Evolutionary conservation across 2,113 vertebrate species (phyloP).

Genomic region (Lophius piscatorius): DNA sequence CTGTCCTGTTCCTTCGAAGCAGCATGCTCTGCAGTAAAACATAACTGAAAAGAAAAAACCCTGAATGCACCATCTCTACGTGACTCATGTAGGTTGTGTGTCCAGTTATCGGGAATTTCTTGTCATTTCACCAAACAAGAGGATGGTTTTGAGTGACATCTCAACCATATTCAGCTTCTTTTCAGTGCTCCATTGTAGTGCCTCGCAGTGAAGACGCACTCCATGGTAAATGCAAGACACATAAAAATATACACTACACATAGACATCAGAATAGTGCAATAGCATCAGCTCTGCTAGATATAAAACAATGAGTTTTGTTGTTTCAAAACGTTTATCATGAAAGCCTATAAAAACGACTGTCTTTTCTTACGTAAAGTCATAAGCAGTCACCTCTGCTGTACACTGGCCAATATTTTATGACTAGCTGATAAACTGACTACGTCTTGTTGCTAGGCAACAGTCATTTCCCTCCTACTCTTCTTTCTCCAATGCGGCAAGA

Average conservation of each 20-base stretch:
- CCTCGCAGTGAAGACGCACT: neutral
- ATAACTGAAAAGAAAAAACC: neutral
- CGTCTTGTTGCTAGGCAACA: conserved; percentile 78
- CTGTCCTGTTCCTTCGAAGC: too few relatives aligned
- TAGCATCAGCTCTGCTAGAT: too few relatives aligned
- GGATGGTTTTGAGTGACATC: too few relatives aligned
- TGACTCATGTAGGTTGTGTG: neutral
- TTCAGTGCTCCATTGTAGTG: neutral
- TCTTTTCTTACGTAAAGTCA: conserved; percentile 10
- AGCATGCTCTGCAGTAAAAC: too few relatives aligned
- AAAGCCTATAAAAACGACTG: too few relatives aligned
- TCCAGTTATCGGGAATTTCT: too few relatives aligned
- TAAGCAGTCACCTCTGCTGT: conserved; percentile 29
- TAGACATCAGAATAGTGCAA: conserved; percentile 23
- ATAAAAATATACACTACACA: conserved; percentile 12
- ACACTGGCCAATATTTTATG: conserved; percentile 46
- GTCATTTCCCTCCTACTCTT: conserved; percentile 26
- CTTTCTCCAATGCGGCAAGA: conserved; percentile 67
- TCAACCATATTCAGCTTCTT: too few relatives aligned
- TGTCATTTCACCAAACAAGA: too few relatives aligned
- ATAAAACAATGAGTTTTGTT: too few relatives aligned
- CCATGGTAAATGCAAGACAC: conserved; percentile 6
- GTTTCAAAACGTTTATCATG: too few relatives aligned
- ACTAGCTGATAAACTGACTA: conserved; percentile 47
- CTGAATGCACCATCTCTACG: neutral